Base-by-base conservation (phyloP, 30 jellyfish, hydroid and myxozoan genomes). In the Pseudorhiza aurosa region DNA sequence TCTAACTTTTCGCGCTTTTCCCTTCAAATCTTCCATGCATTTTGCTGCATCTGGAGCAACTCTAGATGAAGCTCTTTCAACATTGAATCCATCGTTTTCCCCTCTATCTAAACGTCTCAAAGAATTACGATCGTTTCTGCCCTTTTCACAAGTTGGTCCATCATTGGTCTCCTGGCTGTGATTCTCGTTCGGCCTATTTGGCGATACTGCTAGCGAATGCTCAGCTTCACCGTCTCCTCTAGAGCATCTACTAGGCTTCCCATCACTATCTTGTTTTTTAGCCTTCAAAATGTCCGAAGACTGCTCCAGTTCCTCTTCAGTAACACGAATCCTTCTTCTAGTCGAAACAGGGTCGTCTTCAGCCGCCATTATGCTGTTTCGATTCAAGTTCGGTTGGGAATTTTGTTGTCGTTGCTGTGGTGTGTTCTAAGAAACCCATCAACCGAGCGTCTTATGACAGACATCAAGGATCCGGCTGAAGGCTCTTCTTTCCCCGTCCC, bases 231-330 rank as follows among this genome's bases (percentile, higher is more conserved):
- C 39, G 25, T 59, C 72, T 42, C 85, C 50, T 14, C 35, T 29
- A 17, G 85, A 46, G 51, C 19, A 31, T 29, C 69, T 71, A 72
- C n/a, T 71, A 2, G 72, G 21, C 35, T 29, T 29, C 18, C 28
- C 58, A 5, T 30, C 50, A 30, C 35, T 25, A 1, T 19, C 8
- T 1, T 46, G 45, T 9, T 0, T 28, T 22, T 37, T 29, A 1
- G 4, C 25, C 14, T 45, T 8, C 7, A 19, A 56, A 45, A 14
- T 17, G 5, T 71, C 35, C 25, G 70, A 19, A 12, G 72, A 11
- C 33, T 5, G 14, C 24, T 71, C 72, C 11, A 46, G 57, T 49
- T 71, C 72, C 35, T 71, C 46, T 17, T 71, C 72, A 44, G 85
- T 71, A 29, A 47, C 57, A 22, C 71, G 72, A 30, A 46, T 45